phyloP scores from a whole-genome alignment of 2,113 vertebrate genomes.

The Talpa occidentalis region DNA sequence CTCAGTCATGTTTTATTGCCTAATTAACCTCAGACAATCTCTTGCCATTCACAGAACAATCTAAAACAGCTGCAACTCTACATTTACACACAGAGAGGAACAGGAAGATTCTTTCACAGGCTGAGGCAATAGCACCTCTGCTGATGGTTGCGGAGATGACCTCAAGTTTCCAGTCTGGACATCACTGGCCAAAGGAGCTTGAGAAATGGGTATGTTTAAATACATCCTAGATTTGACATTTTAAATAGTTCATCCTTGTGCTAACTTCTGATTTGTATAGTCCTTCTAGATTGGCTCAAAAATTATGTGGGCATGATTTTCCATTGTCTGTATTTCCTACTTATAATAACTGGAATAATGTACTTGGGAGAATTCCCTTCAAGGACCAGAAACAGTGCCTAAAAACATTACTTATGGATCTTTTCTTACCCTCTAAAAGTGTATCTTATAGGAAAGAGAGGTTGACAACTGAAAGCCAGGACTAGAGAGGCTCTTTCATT shows the following conservation, averaged over 20 bases:
- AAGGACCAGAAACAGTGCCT: not conserved
- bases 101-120: not conserved
- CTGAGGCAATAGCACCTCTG: accelerated
- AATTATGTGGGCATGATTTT: not conserved
- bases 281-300: not conserved
- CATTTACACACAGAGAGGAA: not conserved
- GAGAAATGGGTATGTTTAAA: not conserved
- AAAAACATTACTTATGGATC: not conserved
- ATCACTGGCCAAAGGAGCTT: not conserved
- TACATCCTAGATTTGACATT: not conserved
- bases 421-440: not conserved
- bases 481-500: not conserved
- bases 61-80: not conserved
- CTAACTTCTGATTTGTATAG: not conserved
- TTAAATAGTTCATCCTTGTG: not conserved
- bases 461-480: not conserved
- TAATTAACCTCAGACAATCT: not conserved
- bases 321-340: not conserved
- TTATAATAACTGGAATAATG: not conserved
- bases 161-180: not conserved
- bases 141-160: not conserved
- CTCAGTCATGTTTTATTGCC: not conserved
- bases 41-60: not conserved
- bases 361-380: not conserved
- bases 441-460: not conserved